Conservation (phyloP, 1,140 invertebrate species). For the Tyrophagus putrescentiae region DNA sequence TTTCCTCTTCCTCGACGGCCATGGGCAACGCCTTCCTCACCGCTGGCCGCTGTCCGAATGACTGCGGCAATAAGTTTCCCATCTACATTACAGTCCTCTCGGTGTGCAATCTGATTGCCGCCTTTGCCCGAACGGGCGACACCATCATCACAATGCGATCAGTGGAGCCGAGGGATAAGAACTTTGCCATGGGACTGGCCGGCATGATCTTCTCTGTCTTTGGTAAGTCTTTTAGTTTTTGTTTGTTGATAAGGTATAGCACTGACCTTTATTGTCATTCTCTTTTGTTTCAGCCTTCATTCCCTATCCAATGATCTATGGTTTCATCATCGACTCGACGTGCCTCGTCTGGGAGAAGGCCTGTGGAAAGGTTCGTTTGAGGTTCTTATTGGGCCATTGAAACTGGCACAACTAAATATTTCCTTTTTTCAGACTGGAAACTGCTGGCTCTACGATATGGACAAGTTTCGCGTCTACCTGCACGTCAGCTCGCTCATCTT, state of each 20-base stretch:
- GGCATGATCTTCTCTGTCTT: conserved; percentile 25
- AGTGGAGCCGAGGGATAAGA: conserved; percentile 28
- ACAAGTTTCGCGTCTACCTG: conserved; percentile 28
- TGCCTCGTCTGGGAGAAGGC: conserved; percentile 31
- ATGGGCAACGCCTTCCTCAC: conserved; percentile 18
- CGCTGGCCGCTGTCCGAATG: conserved; percentile 27
- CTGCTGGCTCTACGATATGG: conserved; percentile 32
- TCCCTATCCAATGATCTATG: conserved; percentile 33
- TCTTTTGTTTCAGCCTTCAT: conserved; percentile 28
- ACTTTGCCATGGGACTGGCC: conserved; percentile 25
- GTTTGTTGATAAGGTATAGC: neutral
- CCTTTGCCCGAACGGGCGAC: conserved; percentile 30
- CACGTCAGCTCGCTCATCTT: conserved; percentile 25
- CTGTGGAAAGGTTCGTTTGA: too few species aligned
- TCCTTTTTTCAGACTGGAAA: too few species aligned
- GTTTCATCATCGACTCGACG: conserved; percentile 30
- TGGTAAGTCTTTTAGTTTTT: conserved; percentile 19
- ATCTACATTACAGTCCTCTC: conserved; percentile 28
- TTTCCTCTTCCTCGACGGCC: neutral
- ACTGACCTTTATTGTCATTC: neutral
- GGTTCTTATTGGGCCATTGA: too few species aligned
- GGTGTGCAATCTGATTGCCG: conserved; percentile 29
- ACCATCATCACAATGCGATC: conserved; percentile 29
- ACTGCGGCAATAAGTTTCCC: conserved; percentile 28
- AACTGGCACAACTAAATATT: too few species aligned